Conservation (phyloP, 2,888 invertebrate genomes). For the Eristalis intricaria region DNA sequence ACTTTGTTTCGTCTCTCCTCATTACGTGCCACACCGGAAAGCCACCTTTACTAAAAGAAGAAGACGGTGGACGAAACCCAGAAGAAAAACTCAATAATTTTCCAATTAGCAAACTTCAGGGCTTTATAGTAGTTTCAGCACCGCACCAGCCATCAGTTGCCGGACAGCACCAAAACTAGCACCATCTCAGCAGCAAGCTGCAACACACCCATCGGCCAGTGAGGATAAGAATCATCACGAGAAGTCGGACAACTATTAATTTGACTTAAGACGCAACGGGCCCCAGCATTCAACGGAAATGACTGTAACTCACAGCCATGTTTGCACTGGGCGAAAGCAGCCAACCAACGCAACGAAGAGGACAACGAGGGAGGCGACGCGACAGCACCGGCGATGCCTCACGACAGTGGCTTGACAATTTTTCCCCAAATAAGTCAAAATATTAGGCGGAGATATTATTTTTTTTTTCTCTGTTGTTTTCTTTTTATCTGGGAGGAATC, state of each 20-base stretch:
- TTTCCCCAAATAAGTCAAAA: conserved; percentile 56
- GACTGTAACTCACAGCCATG: conserved; percentile 36
- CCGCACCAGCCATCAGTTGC: conserved; percentile 12
- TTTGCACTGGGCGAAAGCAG: not conserved
- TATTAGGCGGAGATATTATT: conserved; percentile 1
- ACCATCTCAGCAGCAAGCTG: not conserved
- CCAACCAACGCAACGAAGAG: not conserved
- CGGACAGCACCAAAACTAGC: not conserved
- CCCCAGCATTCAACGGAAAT: conserved; percentile 30
- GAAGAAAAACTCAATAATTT: conserved; percentile 53
- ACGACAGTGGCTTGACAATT: conserved; percentile 36
- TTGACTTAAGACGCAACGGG: conserved; percentile 49
- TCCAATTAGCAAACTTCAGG: conserved; percentile 54
- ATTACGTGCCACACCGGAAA: not conserved
- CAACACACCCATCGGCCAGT: conserved; percentile 19
- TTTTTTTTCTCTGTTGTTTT: not conserved
- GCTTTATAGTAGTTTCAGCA: conserved; percentile 17
- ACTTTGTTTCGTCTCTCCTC: conserved; percentile 35
- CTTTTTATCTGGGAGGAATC: not conserved
- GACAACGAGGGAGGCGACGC: not conserved
- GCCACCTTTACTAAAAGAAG: not conserved
- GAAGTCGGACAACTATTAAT: conserved; percentile 61
- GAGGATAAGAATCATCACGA: conserved; percentile 49
- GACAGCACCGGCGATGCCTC: not conserved
- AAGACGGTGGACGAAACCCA: not conserved